phyloP scores from a whole-genome alignment of 2,888 invertebrate genomes.

The Calliopum simillimum region DNA sequence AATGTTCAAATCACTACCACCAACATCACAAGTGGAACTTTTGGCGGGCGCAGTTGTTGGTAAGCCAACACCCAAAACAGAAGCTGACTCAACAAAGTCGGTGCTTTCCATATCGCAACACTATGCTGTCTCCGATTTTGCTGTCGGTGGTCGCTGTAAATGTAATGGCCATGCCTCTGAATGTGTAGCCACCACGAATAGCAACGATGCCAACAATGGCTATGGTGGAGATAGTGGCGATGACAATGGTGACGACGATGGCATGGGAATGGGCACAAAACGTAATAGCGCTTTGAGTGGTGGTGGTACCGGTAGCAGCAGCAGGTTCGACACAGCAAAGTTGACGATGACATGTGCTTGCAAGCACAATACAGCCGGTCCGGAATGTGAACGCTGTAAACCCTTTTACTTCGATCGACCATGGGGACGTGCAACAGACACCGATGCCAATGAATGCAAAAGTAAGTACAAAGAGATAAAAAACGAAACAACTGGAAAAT shows the following conservation, averaged over 20 bases:
- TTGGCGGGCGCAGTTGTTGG: neutral
- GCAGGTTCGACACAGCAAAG: conserved; percentile 48
- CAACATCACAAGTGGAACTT: conserved; percentile 56
- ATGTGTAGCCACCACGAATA: conserved; percentile 73
- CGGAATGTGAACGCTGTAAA: conserved; percentile 98
- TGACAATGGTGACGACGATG: conserved; percentile 71
- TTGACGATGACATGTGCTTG: conserved; percentile 91
- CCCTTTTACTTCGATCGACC: conserved; percentile 99
- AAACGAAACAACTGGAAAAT: neutral
- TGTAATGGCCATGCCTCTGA: conserved; percentile 98
- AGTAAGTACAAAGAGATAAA: conserved; percentile 75
- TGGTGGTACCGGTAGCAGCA: conserved; percentile 36
- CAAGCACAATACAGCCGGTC: conserved; percentile 97
- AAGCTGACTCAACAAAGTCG: conserved; percentile 45
- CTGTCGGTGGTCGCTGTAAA: conserved; percentile 98
- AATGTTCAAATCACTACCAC: conserved; percentile 50
- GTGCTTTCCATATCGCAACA: conserved; percentile 75
- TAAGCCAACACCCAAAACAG: conserved; percentile 27
- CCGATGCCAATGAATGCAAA: conserved; percentile 98
- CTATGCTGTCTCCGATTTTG: conserved; percentile 96
- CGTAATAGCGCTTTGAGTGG: conserved; percentile 14
- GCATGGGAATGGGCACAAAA: conserved; percentile 47
- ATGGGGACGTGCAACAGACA: conserved; percentile 96
- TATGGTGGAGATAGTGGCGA: conserved; percentile 35
- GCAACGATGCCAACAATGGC: conserved; percentile 70